Evolutionary conservation across 2,113 vertebrate genomes (phyloP).

Genomic region (Reinhardtius hippoglossoides): DNA sequence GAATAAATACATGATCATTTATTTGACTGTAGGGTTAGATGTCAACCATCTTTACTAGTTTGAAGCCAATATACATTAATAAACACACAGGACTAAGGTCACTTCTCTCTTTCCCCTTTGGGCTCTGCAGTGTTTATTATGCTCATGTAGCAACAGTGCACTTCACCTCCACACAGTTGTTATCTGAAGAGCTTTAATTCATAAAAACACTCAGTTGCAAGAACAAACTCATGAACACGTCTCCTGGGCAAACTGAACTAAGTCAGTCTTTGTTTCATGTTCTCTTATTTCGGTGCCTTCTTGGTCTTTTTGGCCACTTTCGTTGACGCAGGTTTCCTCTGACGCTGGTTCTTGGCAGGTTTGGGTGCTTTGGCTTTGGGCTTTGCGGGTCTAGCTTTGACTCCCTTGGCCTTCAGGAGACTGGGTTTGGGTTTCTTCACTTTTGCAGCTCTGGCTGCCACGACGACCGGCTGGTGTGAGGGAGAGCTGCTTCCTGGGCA

Average conservation of each 20-base stretch:
- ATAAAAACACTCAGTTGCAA: background rate
- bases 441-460: conserved; percentile 19
- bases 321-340: conserved; percentile 35
- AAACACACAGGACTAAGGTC: too few relatives aligned
- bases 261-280: background rate
- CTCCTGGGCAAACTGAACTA: background rate
- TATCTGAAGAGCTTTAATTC: conserved; percentile 5
- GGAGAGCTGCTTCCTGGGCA: conserved; percentile 77
- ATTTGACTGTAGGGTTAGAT: too few relatives aligned
- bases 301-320: conserved; percentile 51
- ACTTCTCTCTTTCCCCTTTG: too few relatives aligned
- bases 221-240: background rate
- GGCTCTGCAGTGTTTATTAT: too few relatives aligned
- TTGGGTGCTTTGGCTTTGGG: conserved; percentile 46
- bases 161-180: too few relatives aligned
- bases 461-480: background rate
- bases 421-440: conserved; percentile 58
- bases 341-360: conserved; percentile 29
- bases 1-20: too few relatives aligned
- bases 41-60: too few relatives aligned
- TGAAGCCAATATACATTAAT: too few relatives aligned
- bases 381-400: conserved; percentile 37
- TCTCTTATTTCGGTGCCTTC: conserved; percentile 26
- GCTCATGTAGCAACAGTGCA: too few relatives aligned
- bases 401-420: background rate